These are phyloP conservation scores for Nyctalus aviator DNA, from an alignment of 2,797 vertebrate genomes.

Conservation along the genomic window DNA sequence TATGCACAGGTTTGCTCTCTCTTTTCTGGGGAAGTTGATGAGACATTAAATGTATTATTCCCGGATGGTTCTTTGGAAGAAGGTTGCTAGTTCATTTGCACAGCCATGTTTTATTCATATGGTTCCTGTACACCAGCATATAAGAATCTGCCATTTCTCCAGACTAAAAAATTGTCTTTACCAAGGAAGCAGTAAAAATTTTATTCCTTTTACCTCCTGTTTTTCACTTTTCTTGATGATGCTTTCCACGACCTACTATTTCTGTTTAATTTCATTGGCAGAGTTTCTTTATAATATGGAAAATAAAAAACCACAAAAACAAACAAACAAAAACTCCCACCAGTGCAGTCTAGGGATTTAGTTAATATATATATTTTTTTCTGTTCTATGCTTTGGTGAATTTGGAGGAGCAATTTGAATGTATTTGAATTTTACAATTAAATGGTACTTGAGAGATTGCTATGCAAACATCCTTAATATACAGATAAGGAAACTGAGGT, in stretches of 20 bases:
- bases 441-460: background rate
- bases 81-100: slow-evolving; percentile 82
- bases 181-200: slow-evolving; percentile 79
- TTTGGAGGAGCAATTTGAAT: slow-evolving; percentile 44
- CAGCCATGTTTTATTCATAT: slow-evolving; percentile 84
- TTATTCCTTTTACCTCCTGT: slow-evolving; percentile 66
- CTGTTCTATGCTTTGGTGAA: slow-evolving; percentile 59
- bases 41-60: slow-evolving; percentile 83
- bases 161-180: slow-evolving; percentile 79
- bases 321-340: background rate
- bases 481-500: slow-evolving; percentile 56
- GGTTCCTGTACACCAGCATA: slow-evolving; percentile 77
- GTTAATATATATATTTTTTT: slow-evolving; percentile 54
- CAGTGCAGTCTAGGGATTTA: slow-evolving; percentile 44
- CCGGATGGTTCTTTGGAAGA: slow-evolving; percentile 81
- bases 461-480: background rate
- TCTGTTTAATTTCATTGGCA: slow-evolving; percentile 67
- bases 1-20: slow-evolving; percentile 84
- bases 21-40: slow-evolving; percentile 82
- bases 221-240: slow-evolving; percentile 63
- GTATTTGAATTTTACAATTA: slow-evolving; percentile 64
- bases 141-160: slow-evolving; percentile 81
- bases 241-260: slow-evolving; percentile 49
- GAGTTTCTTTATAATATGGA: slow-evolving; percentile 63
- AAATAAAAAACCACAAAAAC: background rate